A percentile compares a stretch with the other conserved stretches of the same genome.
phyloP scores from a whole-genome alignment of 2,797 vertebrate genomes.

The Manis crassicaudata region DNA sequence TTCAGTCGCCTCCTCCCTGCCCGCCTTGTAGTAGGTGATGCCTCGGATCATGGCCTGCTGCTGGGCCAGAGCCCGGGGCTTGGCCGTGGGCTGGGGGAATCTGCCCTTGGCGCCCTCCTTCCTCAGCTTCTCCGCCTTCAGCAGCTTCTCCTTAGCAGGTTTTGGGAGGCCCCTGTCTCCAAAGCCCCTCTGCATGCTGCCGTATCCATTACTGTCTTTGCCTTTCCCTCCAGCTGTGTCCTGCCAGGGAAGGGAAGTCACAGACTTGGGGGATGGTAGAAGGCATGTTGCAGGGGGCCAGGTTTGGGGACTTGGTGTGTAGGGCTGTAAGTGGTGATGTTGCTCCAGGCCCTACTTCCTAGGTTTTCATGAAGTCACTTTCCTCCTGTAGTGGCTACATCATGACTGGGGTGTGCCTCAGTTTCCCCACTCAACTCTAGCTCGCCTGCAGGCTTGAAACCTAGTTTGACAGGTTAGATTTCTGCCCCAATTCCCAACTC shows the following conservation, averaged over 20 bases:
- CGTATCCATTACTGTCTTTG: conserved; percentile 87
- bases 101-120: conserved; percentile 88
- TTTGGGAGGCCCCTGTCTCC: conserved; percentile 84
- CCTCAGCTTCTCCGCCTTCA: conserved; percentile 89
- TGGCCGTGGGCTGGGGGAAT: conserved; percentile 88
- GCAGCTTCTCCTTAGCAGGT: conserved; percentile 90
- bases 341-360: background rate
- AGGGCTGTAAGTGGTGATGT: background rate
- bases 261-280: background rate
- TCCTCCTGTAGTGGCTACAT: background rate
- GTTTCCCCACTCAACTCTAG: conserved; percentile 3
- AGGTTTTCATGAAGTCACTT: background rate
- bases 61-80: conserved; percentile 87
- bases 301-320: background rate
- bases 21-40: conserved; percentile 97
- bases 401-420: background rate
- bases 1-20: conserved; percentile 84
- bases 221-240: conserved; percentile 87
- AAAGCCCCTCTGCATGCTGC: conserved; percentile 88
- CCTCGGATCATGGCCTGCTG: conserved; percentile 93
- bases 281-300: background rate
- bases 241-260: conserved; percentile 84
- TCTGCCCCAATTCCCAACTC: background rate
- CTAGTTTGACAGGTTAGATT: background rate
- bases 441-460: background rate